These are phyloP conservation scores for Montipora sp. DNA, from an alignment of 64 coral and sea anemone species.

Conservation along the genomic window DNA sequence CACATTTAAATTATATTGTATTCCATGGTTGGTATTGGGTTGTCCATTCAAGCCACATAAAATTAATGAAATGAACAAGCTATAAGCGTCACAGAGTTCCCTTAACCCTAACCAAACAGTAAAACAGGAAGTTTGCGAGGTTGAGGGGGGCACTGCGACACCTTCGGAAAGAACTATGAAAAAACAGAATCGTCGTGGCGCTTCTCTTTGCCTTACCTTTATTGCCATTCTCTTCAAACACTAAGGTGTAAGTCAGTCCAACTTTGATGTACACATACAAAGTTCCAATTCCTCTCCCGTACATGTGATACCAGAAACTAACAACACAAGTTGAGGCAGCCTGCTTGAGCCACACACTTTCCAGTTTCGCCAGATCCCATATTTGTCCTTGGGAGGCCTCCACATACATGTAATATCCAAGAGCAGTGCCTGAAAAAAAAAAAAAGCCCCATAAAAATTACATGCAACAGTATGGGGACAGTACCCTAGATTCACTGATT, in stretches of 20 bases:
- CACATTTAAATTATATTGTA: too few species aligned
- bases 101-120: too few species aligned
- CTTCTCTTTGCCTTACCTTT: slow-evolving; percentile 59
- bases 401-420: slow-evolving; percentile 97
- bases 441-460: background rate
- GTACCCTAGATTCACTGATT: too few species aligned
- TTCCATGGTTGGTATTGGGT: too few species aligned
- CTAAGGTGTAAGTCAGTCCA: slow-evolving; percentile 60
- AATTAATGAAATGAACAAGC: too few species aligned
- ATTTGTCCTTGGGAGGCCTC: slow-evolving; percentile 88
- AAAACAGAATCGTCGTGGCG: too few species aligned
- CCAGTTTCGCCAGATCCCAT: slow-evolving; percentile 80
- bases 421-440: slow-evolving; percentile 67
- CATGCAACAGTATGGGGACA: background rate
- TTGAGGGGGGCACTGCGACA: too few species aligned
- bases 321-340: slow-evolving; percentile 79
- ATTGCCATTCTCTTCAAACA: slow-evolving; percentile 79
- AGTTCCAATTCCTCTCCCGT: slow-evolving; percentile 82
- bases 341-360: slow-evolving; percentile 81
- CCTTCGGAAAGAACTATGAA: too few species aligned
- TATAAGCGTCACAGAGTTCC: too few species aligned
- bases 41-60: too few species aligned
- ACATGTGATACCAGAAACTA: slow-evolving; percentile 99
- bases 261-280: slow-evolving; percentile 88
- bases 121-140: too few species aligned